Evolutionary conservation across 2,113 vertebrate species (phyloP), one percentile per base, ranked within the genome.

Genomic region (Mirounga angustirostris): DNA sequence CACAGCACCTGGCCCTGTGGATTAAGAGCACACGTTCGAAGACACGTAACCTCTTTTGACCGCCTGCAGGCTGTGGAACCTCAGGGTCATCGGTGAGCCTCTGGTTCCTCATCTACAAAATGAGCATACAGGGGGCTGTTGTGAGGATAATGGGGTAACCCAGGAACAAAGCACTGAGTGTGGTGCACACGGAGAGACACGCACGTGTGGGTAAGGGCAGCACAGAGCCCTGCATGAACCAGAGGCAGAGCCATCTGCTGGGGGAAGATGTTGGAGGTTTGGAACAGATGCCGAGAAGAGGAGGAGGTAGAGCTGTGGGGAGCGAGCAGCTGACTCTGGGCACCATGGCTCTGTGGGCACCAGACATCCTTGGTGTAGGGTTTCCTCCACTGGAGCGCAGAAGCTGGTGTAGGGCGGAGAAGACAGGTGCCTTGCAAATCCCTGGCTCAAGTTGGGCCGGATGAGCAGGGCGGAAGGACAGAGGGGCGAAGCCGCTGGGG

Each of bases 401-500:
- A 56, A 13, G 73, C 71, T 18, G 56, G 78, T 0, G 16, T 0
- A 2, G 79, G 95, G 76, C 1, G 16, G 61, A 46, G 18, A 5
- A 13, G 96, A 98, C 97, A 97, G 97, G 97, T 98, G 97, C 71
- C 26, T 5, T 0, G 59, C 76, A 26, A 80, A 86, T 40, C 91
- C 96, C 82, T 9, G 6, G 67, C 91, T 76, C 5, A 21, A 36
- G 61, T 4, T 26, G 19, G 59, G 94, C 90, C 54, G 40, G 94
- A 84, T 28, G 91, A 87, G 74, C 12, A 1, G 56, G 93, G 54
- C 81, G 97, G 97, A 98, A 97, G 95, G 84, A 71, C 93, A 30
- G 14, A 28, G 73, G 94, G 82, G 28, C 81, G 73, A 19, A 33
- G 78, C 40, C 0, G 36, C 19, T 3, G 89, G 52, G 93, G 94